Base-by-base conservation (phyloP, 2,888 invertebrate genomes). In the Clistopyga incitator region DNA sequence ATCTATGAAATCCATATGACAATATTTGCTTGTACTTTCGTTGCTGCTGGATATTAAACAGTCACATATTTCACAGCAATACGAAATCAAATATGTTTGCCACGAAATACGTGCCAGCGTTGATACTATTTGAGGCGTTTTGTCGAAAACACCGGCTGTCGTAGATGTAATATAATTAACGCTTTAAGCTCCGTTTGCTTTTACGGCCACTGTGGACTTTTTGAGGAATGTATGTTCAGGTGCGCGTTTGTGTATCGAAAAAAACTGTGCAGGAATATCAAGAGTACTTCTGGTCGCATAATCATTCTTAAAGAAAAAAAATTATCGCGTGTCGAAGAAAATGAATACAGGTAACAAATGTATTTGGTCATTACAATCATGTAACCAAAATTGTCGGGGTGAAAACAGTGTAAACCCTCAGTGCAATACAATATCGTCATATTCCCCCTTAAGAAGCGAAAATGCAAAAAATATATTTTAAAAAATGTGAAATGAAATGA, bases 291-390 rank as follows among this genome's bases (percentile, higher is more conserved):
- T n/a, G 34, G 15, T 6, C 20, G 34, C 10, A 11, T 3, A 18
- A 54, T 34, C 52, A 54, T 71, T 71, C 42, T n/a, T 50, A 29
- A 34, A 61, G 61, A 34, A 61, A 29, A 3, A 18, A 61, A 11
- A 23, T 29, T 54, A 50, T 52, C 11, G 23, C 34, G 18, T 38
- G 15, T 71, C 15, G 42, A 6, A 20, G 38, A 23, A 42, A 34
- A 71, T 71, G 56, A 34, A 6, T 29, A 54, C 20, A 6, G 2
- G 56, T 10, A 34, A 59, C 70, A 18, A 70, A 52, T 54, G 70
- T 70, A 70, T 54, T 54, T 70, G 70, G 38, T 38, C 54, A 42
- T 54, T 54, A n/a, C 52, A 13, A 13, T 70, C 15, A 20, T 70
- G 54, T 10, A 70, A 59, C 29, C 29, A 15, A 6, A 50, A 29